A percentile compares a stretch with the other conserved stretches of the same genome.
phyloP scores from a whole-genome alignment of 2,797 vertebrate species.

The Micrastur ruficollis region DNA sequence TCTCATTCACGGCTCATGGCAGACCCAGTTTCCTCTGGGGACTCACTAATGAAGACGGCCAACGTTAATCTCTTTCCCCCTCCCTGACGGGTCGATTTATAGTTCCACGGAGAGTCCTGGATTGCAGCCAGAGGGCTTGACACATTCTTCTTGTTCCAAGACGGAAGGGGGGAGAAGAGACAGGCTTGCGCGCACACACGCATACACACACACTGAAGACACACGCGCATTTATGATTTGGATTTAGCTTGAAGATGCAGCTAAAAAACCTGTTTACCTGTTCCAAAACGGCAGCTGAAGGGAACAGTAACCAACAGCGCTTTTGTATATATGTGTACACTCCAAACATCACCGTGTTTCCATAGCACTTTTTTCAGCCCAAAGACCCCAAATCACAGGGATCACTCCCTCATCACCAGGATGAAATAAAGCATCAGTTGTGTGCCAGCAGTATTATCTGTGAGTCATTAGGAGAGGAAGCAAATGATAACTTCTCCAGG shows the following conservation, averaged over 20 bases:
- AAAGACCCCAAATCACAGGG: conserved; percentile 27
- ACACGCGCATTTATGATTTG: not conserved
- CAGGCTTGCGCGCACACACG: not conserved
- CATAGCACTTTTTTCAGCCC: conserved; percentile 38
- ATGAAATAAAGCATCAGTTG: conserved; percentile 33
- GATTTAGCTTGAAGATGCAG: conserved; percentile 30
- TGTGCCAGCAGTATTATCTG: conserved; percentile 35
- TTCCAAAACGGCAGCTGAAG: not conserved
- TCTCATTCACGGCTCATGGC: conserved; percentile 76
- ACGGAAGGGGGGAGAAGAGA: conserved; percentile 19
- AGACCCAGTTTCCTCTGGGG: conserved; percentile 75
- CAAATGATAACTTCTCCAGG: conserved; percentile 6
- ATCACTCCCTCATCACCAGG: conserved; percentile 28
- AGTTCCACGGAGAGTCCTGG: conserved; percentile 81
- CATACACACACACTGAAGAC: not conserved
- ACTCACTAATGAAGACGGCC: conserved; percentile 82
- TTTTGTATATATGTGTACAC: not conserved
- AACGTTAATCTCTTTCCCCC: conserved; percentile 81
- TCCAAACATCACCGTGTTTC: conserved; percentile 26
- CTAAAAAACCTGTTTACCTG: conserved; percentile 55
- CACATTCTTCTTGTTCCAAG: conserved; percentile 75
- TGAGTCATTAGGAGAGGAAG: conserved; percentile 14
- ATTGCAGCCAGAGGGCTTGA: conserved; percentile 77
- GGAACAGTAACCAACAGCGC: not conserved
- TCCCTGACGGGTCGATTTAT: conserved; percentile 83